Conservation (phyloP, 2,797 vertebrate species). For the Acomys russatus region DNA sequence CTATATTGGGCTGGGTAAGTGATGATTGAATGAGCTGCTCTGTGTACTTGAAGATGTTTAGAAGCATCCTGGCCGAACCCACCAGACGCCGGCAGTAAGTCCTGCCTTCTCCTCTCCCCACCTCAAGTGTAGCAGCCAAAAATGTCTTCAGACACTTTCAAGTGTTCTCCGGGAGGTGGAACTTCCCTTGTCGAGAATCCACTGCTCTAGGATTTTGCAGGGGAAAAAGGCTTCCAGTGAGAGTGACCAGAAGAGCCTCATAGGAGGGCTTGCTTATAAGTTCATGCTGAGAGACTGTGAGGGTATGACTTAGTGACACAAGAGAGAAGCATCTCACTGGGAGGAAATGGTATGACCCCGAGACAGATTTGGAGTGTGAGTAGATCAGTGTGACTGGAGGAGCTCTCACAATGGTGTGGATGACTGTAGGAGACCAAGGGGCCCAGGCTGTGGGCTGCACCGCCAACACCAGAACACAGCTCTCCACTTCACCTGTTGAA, state of each 20-base stretch:
- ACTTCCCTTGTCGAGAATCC: not conserved
- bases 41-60: not conserved
- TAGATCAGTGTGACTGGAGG: not conserved
- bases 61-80: not conserved
- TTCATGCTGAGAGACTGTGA: not conserved
- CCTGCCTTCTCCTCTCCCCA: not conserved
- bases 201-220: slow-evolving; percentile 7
- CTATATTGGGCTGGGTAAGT: not conserved
- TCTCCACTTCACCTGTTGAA: not conserved
- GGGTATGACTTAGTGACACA: not conserved
- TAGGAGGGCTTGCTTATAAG: slow-evolving; percentile 20
- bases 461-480: not conserved
- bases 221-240: not conserved
- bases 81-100: not conserved
- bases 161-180: not conserved
- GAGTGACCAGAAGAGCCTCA: not conserved
- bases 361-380: not conserved
- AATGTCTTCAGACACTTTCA: not conserved
- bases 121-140: not conserved
- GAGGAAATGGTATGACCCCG: not conserved
- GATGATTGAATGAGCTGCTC: not conserved
- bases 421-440: not conserved
- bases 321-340: slow-evolving; percentile 16
- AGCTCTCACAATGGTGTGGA: not conserved
- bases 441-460: not conserved